These are phyloP conservation scores for Scyliorhinus canicula DNA, from an alignment of 2,797 vertebrate species.

Conservation along the genomic window DNA sequence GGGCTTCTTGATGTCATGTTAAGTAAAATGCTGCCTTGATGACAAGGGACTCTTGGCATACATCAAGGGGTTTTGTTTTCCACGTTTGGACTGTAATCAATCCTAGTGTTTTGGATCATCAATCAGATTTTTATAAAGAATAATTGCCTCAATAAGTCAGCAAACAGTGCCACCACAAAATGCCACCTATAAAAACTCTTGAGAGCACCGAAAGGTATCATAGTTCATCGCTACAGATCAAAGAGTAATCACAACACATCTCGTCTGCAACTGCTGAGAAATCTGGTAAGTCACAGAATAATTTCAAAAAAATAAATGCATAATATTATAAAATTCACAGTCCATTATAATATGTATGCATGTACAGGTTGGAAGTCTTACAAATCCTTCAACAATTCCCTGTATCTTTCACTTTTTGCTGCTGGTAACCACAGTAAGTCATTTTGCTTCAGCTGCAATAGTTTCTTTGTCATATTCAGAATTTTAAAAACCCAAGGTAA, in stretches of 20 bases:
- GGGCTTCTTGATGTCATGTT: neutral
- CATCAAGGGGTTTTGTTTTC: neutral
- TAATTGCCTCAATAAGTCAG: neutral
- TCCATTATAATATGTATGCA: constrained; percentile 15
- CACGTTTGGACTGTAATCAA: neutral
- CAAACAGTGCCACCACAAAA: neutral
- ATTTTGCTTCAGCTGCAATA: neutral
- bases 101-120: neutral
- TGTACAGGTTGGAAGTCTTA: neutral
- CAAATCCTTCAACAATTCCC: constrained; percentile 6
- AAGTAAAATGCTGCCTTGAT: neutral
- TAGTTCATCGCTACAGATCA: constrained; percentile 28
- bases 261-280: neutral
- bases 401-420: neutral
- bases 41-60: neutral
- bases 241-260: neutral
- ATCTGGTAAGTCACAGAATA: constrained; percentile 37
- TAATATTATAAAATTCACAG: neutral
- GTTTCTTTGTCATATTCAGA: neutral
- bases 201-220: neutral
- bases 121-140: constrained; percentile 3
- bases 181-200: constrained; percentile 16
- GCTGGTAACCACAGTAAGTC: neutral
- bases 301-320: constrained; percentile 30
- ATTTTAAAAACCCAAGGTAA: neutral